phyloP scores from a whole-genome alignment of 2,797 vertebrate genomes.

The Spinus olivaceus region DNA sequence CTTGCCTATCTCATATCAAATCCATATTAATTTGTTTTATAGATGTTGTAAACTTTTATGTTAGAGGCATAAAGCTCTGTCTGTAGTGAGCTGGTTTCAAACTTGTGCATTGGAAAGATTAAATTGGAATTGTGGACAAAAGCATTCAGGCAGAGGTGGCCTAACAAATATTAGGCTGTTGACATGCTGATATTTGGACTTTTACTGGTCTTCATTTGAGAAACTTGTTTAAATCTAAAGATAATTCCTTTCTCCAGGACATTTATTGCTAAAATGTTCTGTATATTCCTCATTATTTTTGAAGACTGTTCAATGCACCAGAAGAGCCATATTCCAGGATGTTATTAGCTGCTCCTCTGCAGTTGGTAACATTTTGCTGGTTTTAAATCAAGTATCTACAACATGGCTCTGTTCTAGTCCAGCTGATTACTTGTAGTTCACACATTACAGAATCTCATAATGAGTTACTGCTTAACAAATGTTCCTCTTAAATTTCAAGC shows the following conservation, averaged over 20 bases:
- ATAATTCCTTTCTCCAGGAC: not conserved
- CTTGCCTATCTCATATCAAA: not conserved
- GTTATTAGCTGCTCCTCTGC: constrained; percentile 25
- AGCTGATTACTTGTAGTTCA: constrained; percentile 43
- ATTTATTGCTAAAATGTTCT: constrained; percentile 7
- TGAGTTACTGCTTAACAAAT: constrained; percentile 35
- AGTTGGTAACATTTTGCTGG: constrained; percentile 23
- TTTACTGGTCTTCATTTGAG: not conserved
- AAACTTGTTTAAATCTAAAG: constrained; percentile 24
- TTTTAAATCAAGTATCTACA: constrained; percentile 12
- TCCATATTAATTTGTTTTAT: not conserved
- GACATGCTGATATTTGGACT: not conserved
- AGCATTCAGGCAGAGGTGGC: not conserved
- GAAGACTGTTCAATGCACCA: constrained; percentile 1
- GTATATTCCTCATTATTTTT: not conserved
- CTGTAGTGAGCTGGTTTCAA: not conserved
- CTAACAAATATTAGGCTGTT: not conserved
- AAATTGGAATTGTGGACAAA: not conserved
- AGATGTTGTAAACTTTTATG: not conserved
- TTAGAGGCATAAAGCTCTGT: not conserved
- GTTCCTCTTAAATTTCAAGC: constrained; percentile 24
- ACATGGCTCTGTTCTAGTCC: not conserved
- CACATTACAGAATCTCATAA: constrained; percentile 43
- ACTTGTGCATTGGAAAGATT: not conserved
- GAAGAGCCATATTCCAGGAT: not conserved